phyloP scores from a whole-genome alignment of 2,113 vertebrate genomes.

The Microtus richardsoni region DNA sequence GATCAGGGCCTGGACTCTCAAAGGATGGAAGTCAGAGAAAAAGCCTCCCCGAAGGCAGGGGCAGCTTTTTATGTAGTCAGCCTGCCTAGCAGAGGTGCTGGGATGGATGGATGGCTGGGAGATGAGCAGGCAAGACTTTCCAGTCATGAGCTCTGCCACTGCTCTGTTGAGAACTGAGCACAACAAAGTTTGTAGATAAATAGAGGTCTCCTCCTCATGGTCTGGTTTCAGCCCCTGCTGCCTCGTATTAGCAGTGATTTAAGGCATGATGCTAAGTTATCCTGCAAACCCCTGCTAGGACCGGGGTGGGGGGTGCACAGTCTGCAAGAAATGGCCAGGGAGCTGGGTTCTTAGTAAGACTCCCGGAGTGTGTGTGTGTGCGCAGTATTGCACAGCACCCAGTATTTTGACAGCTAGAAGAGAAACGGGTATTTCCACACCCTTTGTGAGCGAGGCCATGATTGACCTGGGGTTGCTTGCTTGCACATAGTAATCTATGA shows the following conservation, averaged over 20 bases:
- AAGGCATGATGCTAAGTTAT: not conserved
- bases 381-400: not conserved
- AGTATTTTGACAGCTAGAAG: not conserved
- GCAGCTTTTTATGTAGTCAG: not conserved
- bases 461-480: accelerated
- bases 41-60: not conserved
- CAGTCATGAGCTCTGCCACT: not conserved
- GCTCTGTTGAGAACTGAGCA: not conserved
- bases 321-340: not conserved
- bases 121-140: not conserved
- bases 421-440: not conserved
- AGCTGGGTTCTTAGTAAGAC: not conserved
- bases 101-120: not conserved
- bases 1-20: not conserved
- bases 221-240: not conserved
- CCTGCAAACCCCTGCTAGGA: not conserved
- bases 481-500: not conserved
- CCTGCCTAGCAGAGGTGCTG: not conserved
- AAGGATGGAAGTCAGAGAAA: not conserved
- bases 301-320: not conserved
- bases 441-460: accelerated
- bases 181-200: slow-evolving; percentile 32
- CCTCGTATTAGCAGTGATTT: not conserved
- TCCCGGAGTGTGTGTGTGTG: too few relatives aligned
- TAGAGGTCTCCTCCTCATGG: not conserved